phyloP scores from a whole-genome alignment of 2,888 invertebrate genomes.

The Cenopis cana region DNA sequence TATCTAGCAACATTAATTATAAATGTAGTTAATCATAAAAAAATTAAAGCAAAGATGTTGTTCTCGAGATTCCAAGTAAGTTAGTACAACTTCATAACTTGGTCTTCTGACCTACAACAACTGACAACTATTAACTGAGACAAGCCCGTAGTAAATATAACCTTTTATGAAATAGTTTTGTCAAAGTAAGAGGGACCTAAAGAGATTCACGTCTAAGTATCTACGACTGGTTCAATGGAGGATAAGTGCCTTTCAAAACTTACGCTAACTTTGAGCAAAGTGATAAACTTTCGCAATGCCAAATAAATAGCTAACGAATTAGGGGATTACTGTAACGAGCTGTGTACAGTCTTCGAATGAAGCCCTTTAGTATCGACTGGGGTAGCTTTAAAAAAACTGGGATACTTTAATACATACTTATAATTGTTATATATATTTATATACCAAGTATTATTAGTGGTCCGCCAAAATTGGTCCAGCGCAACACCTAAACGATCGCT shows the following conservation, averaged over 20 bases:
- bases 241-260: conserved; percentile 1
- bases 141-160: not conserved
- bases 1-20: too few relatives aligned
- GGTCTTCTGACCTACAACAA: too few relatives aligned
- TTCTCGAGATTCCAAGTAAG: not conserved
- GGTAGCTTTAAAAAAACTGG: not conserved
- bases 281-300: not conserved
- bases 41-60: too few relatives aligned
- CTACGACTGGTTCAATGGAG: conserved; percentile 15
- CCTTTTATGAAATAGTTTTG: not conserved
- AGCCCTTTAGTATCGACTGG: not conserved
- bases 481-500: too few relatives aligned
- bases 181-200: not conserved
- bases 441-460: too few relatives aligned
- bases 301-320: not conserved
- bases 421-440: not conserved
- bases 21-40: too few relatives aligned
- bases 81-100: not conserved
- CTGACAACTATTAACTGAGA: not conserved
- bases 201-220: conserved; percentile 1
- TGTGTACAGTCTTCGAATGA: not conserved
- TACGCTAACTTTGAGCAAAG: not conserved
- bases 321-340: not conserved
- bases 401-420: not conserved
- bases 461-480: too few relatives aligned